Evolutionary conservation across 2,797 vertebrate species (phyloP).

Genomic region (Semotilus atromaculatus): DNA sequence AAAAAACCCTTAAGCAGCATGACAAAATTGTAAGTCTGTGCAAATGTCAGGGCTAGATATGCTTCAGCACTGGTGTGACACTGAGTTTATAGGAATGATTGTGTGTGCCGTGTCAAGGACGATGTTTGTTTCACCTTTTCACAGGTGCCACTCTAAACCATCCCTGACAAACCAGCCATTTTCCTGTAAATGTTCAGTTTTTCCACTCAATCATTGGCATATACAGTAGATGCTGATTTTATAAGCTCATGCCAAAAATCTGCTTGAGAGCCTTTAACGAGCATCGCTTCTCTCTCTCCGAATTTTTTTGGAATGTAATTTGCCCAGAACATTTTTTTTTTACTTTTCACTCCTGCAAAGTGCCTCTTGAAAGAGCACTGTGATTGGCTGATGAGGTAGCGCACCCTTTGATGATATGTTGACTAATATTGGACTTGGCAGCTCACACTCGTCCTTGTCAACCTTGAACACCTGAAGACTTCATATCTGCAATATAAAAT

Average conservation of each 20-base stretch:
- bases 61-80: background rate
- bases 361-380: background rate
- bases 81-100: constrained; percentile 7
- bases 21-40: background rate
- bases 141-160: constrained; percentile 8
- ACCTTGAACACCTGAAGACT: constrained; percentile 66
- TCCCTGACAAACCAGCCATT: background rate
- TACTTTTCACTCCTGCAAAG: constrained; percentile 10
- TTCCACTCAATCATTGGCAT: background rate
- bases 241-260: background rate
- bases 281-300: background rate
- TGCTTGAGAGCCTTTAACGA: background rate
- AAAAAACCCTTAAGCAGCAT: background rate
- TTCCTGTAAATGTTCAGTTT: background rate
- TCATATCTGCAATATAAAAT: constrained; percentile 71
- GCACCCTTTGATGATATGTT: constrained; percentile 6
- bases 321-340: background rate
- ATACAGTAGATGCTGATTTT: background rate
- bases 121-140: constrained; percentile 27
- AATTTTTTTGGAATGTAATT: background rate
- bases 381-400: constrained; percentile 42
- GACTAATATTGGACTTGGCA: constrained; percentile 58
- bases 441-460: constrained; percentile 67
- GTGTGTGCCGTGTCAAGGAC: background rate
- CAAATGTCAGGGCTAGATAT: constrained; percentile 18